Evolutionary conservation across 2,888 invertebrate genomes (phyloP).

Genomic region (Sarcophaga carnaria): DNA sequence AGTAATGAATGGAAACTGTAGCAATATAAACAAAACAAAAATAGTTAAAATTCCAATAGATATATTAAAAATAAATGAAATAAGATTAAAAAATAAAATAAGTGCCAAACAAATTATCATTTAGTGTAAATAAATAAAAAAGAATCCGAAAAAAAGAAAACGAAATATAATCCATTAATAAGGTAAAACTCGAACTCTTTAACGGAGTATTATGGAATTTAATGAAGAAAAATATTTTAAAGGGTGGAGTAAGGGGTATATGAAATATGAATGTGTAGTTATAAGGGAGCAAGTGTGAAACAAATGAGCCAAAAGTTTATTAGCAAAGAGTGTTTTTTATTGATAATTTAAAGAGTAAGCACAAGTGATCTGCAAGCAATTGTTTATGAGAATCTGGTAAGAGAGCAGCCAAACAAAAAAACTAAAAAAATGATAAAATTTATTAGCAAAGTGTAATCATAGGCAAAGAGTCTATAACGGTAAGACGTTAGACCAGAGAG

Average conservation of each 20-base stretch:
- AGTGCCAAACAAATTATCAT: not conserved
- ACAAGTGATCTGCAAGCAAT: conserved; percentile 12
- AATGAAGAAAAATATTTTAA: not conserved
- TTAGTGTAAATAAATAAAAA: not conserved
- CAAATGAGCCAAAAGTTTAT: no score
- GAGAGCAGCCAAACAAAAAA: not conserved
- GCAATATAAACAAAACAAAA: conserved; percentile 47
- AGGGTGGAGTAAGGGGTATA: not conserved
- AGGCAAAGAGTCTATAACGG: conserved; percentile 44
- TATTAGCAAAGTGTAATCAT: conserved; percentile 6
- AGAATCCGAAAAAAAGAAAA: not conserved
- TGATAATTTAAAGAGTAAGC: no score
- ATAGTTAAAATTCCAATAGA: conserved; percentile 18
- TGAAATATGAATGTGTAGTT: not conserved
- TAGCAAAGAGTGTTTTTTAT: no score
- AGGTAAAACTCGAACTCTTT: not conserved
- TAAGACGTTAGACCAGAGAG: conserved; percentile 40
- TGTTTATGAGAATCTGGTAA: not conserved
- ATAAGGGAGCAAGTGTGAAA: not conserved
- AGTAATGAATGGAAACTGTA: conserved; percentile 17
- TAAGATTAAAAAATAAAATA: not conserved
- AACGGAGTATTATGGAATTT: not conserved
- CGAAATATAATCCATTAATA: not conserved
- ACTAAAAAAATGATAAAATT: not conserved
- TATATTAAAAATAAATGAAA: not conserved